phyloP scores from a whole-genome alignment of 2,888 invertebrate genomes.

The Drosophila siamana region DNA sequence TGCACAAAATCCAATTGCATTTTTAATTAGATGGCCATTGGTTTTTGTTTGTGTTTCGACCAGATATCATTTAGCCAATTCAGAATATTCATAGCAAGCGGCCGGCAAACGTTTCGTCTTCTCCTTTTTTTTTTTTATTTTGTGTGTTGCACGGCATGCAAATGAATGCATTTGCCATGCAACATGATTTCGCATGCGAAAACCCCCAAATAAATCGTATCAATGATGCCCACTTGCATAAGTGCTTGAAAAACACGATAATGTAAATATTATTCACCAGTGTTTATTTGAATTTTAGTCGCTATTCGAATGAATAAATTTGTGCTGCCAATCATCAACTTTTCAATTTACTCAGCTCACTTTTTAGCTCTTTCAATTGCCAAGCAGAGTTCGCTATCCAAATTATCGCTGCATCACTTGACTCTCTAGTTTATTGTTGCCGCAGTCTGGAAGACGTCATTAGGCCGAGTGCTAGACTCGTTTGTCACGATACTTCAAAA shows the following conservation, averaged over 20 bases:
- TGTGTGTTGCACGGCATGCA: slow-evolving; percentile 48
- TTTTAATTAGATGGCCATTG: slow-evolving; percentile 72
- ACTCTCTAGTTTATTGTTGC: neutral
- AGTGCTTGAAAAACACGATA: neutral
- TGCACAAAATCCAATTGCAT: slow-evolving; percentile 75
- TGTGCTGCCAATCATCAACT: no score
- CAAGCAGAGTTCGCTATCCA: neutral
- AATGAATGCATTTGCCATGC: slow-evolving; percentile 2
- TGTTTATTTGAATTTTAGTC: neutral
- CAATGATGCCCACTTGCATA: neutral
- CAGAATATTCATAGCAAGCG: slow-evolving; percentile 69
- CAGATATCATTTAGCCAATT: slow-evolving; percentile 60
- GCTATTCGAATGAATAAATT: neutral
- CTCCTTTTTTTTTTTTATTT: no score
- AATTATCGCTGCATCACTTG: neutral
- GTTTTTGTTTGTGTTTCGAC: slow-evolving; percentile 41
- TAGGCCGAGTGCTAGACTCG: slow-evolving; percentile 22
- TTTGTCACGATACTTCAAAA: slow-evolving; percentile 3
- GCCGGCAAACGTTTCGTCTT: slow-evolving; percentile 14
- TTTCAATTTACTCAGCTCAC: neutral
- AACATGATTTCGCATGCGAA: slow-evolving; percentile 3
- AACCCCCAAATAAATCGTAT: slow-evolving; percentile 11
- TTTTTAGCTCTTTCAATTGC: neutral
- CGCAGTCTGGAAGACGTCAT: slow-evolving; percentile 11
- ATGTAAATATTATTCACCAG: neutral